Percentiles rank a stretch among this genome's conserved stretches.
Evolutionary conservation across 2,888 invertebrate genomes (phyloP).

Genomic region (Ceriagrion tenellum): DNA sequence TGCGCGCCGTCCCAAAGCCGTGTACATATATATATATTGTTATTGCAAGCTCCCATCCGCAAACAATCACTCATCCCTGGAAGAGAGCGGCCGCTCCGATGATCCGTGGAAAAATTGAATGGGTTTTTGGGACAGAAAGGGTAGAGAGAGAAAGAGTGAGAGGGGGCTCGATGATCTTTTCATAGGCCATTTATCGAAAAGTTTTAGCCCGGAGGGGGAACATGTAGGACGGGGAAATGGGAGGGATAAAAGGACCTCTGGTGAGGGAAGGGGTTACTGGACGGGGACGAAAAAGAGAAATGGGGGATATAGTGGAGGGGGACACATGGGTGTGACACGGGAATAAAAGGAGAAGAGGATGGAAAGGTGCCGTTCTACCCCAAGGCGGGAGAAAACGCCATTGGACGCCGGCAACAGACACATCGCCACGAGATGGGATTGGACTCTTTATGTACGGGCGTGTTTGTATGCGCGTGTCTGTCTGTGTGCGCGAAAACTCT

Average conservation of each 20-base stretch:
- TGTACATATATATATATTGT: constrained; percentile 18
- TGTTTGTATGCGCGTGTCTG: not conserved
- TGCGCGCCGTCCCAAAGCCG: not conserved
- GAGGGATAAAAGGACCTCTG: not conserved
- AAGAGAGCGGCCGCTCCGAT: constrained; percentile 52
- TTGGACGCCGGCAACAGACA: constrained; percentile 20
- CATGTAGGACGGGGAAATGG: constrained; percentile 3
- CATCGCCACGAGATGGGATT: not conserved
- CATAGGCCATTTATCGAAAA: constrained; percentile 64
- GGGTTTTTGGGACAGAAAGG: constrained; percentile 61
- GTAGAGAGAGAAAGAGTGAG: not conserved
- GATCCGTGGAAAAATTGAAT: constrained; percentile 62
- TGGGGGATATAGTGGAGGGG: not conserved
- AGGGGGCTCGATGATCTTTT: constrained; percentile 50
- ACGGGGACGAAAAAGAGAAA: not conserved
- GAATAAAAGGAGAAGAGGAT: not conserved
- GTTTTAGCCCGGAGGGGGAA: constrained; percentile 30
- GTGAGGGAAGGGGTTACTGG: not conserved
- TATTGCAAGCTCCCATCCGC: constrained; percentile 60
- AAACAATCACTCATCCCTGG: constrained; percentile 63
- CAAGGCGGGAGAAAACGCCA: not conserved
- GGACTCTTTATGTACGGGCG: not conserved
- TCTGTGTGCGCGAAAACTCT: not conserved
- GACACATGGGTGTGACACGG: constrained; percentile 40
- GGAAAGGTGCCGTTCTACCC: not conserved